These are phyloP conservation scores for Cinclus mexicanus DNA, from an alignment of 2,113 vertebrate species.

Conservation along the genomic window DNA sequence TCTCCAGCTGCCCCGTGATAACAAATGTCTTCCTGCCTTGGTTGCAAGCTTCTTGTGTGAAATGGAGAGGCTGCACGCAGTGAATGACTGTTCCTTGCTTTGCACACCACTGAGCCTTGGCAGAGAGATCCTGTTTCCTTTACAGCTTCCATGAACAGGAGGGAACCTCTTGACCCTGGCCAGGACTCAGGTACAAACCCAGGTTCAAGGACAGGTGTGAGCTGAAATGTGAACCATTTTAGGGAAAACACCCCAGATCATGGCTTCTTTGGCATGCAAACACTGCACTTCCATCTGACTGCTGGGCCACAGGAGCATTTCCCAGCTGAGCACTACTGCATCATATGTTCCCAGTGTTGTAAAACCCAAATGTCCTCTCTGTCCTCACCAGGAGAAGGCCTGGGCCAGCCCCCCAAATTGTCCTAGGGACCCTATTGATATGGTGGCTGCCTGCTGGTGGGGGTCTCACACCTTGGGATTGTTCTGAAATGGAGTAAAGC, in stretches of 20 bases:
- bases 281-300: background rate
- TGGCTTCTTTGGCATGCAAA: background rate
- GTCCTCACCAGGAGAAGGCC: background rate
- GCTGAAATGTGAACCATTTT: background rate
- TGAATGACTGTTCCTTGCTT: background rate
- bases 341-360: background rate
- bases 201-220: background rate
- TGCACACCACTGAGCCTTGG: background rate
- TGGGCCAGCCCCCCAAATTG: background rate
- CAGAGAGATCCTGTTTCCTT: background rate
- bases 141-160: background rate
- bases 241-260: background rate
- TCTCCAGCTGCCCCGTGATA: background rate
- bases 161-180: background rate
- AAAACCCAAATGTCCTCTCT: background rate
- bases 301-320: background rate
- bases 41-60: background rate
- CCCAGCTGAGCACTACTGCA: background rate
- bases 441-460: accelerated
- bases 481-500: background rate
- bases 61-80: background rate
- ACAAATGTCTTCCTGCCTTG: background rate
- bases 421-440: accelerated
- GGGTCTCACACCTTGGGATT: background rate
- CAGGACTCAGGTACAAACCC: background rate